Evolutionary conservation across 2,113 vertebrate species (phyloP), one percentile per base, ranked within the genome.

Genomic region (Copsychus sechellarum): DNA sequence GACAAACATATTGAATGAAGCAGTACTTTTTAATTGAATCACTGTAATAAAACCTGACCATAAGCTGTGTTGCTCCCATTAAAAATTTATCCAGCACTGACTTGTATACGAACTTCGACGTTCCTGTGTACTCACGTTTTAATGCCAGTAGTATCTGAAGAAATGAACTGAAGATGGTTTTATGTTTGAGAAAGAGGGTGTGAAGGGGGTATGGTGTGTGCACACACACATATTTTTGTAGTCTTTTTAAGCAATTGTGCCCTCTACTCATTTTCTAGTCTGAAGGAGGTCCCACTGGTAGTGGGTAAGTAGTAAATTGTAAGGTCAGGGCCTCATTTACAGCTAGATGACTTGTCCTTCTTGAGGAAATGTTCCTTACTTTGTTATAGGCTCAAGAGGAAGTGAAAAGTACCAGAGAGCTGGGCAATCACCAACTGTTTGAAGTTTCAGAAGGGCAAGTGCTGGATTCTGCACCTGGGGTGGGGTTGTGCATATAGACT

Each of bases 161-260:
- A 81, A 87, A 43, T 22, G 2, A 48, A 23, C 40, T 83, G 42
- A 85, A 34, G 23, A 50, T 57, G 14, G 26, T 28, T 78, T 85
- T 58, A 25, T 57, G 16, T 67, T 60, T 51, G 14, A 69, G 43
- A 72, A 31, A 20, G 23, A 47, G 40, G 29, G 38, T 28, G 18
- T 17, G 19, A 7, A 33, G 20, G 5, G 31, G 2, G 5, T 20
- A 6, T 36, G 9, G 24, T 12, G 4, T 58, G 5, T 20, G 17
- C 28, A 2, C 7, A 43, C 15, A 33, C 2, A 11, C 22, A 21
- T 1, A 6, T 42, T 2, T 18, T 14, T 34, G 18, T 8, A n/a
- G 22, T 38, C 5, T 50, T 64, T n/a, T 73, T 34, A 65, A 81
- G 53, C 10, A 76, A 6, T 28, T 56, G 14, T 15, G 6, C 14